Evolutionary conservation across 2,113 vertebrate genomes (phyloP).

Genomic region (Dicerorhinus sumatrensis): DNA sequence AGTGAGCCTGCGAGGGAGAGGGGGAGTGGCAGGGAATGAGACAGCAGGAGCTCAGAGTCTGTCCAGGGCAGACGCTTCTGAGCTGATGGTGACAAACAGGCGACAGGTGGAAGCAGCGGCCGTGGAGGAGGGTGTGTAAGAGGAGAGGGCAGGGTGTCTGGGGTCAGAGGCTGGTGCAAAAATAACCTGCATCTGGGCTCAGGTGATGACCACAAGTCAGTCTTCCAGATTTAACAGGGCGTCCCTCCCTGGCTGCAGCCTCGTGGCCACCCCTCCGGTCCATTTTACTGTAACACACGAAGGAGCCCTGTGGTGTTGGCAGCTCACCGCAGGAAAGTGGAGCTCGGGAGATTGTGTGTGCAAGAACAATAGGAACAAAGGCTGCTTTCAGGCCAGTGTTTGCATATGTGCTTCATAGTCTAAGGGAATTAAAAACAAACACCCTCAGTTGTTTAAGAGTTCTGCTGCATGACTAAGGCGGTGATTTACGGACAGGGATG

Average conservation of each 20-base stretch:
- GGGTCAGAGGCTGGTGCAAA: slow-evolving; percentile 28
- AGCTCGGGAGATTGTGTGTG: neutral
- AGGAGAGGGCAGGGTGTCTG: fast-evolving
- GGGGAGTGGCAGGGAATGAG: neutral
- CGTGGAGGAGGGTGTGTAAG: neutral
- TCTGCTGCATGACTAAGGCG: neutral
- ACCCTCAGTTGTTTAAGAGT: neutral
- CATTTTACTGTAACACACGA: neutral
- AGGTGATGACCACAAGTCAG: neutral
- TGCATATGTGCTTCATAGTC: neutral
- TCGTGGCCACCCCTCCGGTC: neutral
- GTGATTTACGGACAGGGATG: neutral
- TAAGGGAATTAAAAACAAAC: slow-evolving; percentile 3
- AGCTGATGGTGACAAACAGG: neutral
- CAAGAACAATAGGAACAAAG: neutral
- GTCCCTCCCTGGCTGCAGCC: neutral
- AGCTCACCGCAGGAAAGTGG: neutral
- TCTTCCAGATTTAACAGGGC: neutral
- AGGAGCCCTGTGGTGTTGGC: neutral
- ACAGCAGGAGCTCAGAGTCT: fast-evolving
- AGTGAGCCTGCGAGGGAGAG: neutral
- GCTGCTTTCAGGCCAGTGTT: neutral
- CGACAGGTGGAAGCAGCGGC: neutral
- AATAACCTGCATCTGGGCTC: neutral
- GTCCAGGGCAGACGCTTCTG: neutral